Evolutionary conservation across 2,888 invertebrate species (phyloP).

Genomic region (Orchesellides sinensis): DNA sequence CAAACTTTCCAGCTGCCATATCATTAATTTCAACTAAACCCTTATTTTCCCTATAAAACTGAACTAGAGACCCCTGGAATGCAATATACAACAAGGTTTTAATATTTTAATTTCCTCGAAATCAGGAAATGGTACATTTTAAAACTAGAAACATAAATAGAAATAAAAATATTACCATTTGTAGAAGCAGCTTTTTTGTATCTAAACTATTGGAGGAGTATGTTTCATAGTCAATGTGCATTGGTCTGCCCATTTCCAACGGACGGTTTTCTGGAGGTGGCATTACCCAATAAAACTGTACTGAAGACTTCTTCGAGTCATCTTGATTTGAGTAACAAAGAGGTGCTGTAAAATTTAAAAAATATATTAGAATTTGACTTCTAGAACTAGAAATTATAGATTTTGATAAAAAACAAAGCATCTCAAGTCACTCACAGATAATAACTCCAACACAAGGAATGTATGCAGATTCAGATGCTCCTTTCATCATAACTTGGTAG

Average conservation of each 20-base stretch:
- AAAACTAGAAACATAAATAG: no score
- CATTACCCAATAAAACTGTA: slow-evolving; percentile 95
- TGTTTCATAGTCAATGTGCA: slow-evolving; percentile 87
- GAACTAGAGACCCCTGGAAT: slow-evolving; percentile 69
- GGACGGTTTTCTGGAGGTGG: slow-evolving; percentile 96
- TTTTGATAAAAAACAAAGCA: not conserved
- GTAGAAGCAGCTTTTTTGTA: slow-evolving; percentile 68
- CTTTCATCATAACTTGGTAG: slow-evolving; percentile 96
- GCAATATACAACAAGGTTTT: no score
- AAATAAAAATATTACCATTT: slow-evolving; percentile 73
- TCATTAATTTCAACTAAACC: slow-evolving; percentile 73
- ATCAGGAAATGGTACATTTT: no score
- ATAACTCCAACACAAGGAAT: slow-evolving; percentile 95
- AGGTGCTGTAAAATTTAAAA: slow-evolving; percentile 83
- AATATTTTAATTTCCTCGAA: not conserved
- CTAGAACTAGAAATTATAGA: not conserved
- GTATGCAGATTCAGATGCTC: slow-evolving; percentile 92
- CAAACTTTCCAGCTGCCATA: slow-evolving; percentile 69
- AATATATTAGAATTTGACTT: not conserved
- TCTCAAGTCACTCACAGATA: slow-evolving; percentile 84
- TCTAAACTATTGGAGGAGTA: slow-evolving; percentile 70
- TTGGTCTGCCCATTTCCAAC: slow-evolving; percentile 94
- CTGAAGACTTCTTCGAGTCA: slow-evolving; percentile 82
- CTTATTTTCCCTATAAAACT: slow-evolving; percentile 74
- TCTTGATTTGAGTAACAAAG: slow-evolving; percentile 83